A percentile compares a stretch with the other conserved stretches of the same genome.
phyloP scores from a whole-genome alignment of 2,113 vertebrate species.

The Mastomys coucha region DNA sequence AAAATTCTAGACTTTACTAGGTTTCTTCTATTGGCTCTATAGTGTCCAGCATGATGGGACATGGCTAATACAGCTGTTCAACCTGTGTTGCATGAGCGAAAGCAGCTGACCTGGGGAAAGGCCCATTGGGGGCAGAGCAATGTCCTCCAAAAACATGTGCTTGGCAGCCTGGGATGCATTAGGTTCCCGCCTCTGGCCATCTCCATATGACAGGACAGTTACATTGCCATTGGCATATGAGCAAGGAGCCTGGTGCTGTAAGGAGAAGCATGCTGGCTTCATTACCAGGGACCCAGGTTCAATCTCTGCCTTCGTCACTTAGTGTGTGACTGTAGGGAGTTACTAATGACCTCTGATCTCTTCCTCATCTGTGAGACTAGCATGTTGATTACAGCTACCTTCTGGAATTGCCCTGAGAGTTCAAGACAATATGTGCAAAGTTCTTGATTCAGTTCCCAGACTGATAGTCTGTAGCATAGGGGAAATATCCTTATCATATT shows the following conservation, averaged over 20 bases:
- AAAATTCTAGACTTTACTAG: conserved; percentile 47
- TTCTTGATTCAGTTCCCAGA: background rate
- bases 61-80: background rate
- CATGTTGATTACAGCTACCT: background rate
- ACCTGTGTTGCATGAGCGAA: background rate
- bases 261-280: background rate
- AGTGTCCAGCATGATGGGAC: background rate
- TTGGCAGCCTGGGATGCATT: background rate
- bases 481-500: background rate
- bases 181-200: background rate
- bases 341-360: background rate
- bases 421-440: conserved; percentile 12
- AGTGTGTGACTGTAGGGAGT: background rate
- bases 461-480: background rate
- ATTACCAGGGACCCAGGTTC: background rate
- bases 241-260: background rate
- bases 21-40: background rate
- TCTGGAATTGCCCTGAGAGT: background rate
- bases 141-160: background rate
- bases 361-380: background rate
- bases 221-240: background rate
- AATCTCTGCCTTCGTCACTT: background rate
- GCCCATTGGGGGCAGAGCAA: background rate
- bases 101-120: background rate
- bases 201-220: background rate